Evolutionary conservation across 2,797 vertebrate genomes (phyloP).

Genomic region (Catostomus latipinnis): DNA sequence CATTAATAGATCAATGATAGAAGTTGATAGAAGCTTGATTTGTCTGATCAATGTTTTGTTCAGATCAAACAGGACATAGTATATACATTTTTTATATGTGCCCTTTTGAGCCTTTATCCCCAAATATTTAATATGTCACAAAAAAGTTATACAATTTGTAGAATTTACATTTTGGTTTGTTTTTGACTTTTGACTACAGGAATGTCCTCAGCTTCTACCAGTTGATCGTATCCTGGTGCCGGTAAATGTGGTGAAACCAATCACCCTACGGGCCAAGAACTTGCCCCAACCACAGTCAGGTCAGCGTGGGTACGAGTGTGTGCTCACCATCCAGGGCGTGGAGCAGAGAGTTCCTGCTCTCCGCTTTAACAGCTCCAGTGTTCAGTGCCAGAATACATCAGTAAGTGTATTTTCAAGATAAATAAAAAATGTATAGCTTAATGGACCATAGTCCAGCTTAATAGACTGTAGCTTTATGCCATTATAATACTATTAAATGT

Average conservation of each 20-base stretch:
- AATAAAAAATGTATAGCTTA: no score
- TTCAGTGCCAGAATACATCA: constrained; percentile 98
- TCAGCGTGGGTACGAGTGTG: constrained; percentile 93
- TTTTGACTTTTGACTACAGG: constrained; percentile 73
- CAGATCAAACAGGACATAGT: no score
- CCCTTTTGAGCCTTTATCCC: no score
- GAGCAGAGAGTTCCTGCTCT: constrained; percentile 93
- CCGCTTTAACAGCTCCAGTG: constrained; percentile 96
- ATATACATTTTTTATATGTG: no score
- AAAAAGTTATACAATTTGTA: no score
- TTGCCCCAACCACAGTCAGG: constrained; percentile 96
- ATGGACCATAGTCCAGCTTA: no score
- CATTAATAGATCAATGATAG: no score
- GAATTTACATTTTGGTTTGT: not conserved
- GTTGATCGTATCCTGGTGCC: constrained; percentile 93
- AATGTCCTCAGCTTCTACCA: constrained; percentile 93
- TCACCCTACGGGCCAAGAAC: constrained; percentile 94
- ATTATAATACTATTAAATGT: no score
- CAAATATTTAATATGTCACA: not conserved
- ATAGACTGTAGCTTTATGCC: no score
- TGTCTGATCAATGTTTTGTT: not conserved
- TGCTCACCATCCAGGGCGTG: constrained; percentile 90
- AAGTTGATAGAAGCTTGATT: not conserved
- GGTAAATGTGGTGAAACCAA: constrained; percentile 93
- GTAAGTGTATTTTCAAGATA: constrained; percentile 67